Conservation (phyloP, 2,797 vertebrate genomes). For the Eleutherodactylus coqui region DNA sequence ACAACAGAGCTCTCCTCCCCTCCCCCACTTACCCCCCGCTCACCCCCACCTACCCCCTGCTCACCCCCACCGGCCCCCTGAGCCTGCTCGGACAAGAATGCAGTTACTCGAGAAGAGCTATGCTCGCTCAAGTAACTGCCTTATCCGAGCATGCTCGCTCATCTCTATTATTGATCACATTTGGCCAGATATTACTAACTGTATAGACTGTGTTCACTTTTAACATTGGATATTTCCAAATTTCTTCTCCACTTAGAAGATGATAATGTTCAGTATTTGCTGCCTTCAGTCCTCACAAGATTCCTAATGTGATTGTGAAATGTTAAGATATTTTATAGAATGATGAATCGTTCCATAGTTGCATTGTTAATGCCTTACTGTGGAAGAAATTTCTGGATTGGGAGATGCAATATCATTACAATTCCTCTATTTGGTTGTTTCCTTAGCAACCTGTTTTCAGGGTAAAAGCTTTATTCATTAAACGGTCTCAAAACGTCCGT, state of each 20-base stretch:
- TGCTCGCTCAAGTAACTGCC: no score
- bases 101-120: no score
- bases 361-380: neutral
- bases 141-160: no score
- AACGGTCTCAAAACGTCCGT: neutral
- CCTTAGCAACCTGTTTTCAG: neutral
- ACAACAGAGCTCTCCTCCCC: no score
- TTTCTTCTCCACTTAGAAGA: neutral
- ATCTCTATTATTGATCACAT: no score
- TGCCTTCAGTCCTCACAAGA: neutral
- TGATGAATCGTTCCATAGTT: neutral
- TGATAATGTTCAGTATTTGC: neutral
- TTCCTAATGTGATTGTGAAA: neutral
- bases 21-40: no score
- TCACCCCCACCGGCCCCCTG: no score
- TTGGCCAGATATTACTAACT: neutral
- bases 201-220: neutral
- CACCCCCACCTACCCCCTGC: no score
- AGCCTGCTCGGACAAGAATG: no score
- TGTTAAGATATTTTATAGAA: neutral
- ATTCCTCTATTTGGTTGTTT: conserved; percentile 9
- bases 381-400: neutral
- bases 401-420: neutral
- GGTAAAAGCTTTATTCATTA: neutral
- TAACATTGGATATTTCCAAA: neutral